Base-by-base conservation (phyloP, 1,140 invertebrate species). In the Panagrolaimus sp. region DNA sequence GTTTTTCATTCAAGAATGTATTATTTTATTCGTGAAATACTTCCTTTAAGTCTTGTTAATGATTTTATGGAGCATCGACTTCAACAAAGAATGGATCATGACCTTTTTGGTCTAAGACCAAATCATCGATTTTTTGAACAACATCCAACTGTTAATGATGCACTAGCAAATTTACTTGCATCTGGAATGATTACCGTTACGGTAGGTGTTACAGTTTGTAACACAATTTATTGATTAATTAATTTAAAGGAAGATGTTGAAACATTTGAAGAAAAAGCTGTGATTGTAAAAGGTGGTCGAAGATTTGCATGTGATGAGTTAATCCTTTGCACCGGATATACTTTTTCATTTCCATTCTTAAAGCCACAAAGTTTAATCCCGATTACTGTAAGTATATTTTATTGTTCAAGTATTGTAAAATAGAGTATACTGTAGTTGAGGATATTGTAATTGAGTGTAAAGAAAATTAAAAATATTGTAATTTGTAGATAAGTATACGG, bases 121-220 rank as follows among this genome's bases (percentile, higher is more conserved):
- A 71, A 81, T 28, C 85, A 87, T 71, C 66, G 80, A 12, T 79
- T 85, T 12, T 80, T 84, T 24, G 75, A 79, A 10, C 86, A 87
- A 52, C 87, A 88, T 76, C 85, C 86, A 1, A 87, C 85, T 48
- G 85, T 88, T n/a, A 88, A 88, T 73, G 87, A 88, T 73, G 85
- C 86, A 21, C 75, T 88, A 4, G 84, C 87, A 1, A 85, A 86
- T 71, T 81, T 86, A 15, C 83, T 88, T 12, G 79, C 86, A 68
- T 84, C 76, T 28, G 87, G 87, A 1, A 76, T 82, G 10, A 82
- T 88, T 44, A 78, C 78, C 8, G 76, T 86, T 32, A 84, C 81
- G 0, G 80, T 80, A 80, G 38, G 38, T 62, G 26, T 67, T 14
- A 46, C 67, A 48, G 43, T 21, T 26, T 63, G 58, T 10, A 26